Evolutionary conservation across 2,888 invertebrate genomes (phyloP).

Genomic region (Corbicula japonica): DNA sequence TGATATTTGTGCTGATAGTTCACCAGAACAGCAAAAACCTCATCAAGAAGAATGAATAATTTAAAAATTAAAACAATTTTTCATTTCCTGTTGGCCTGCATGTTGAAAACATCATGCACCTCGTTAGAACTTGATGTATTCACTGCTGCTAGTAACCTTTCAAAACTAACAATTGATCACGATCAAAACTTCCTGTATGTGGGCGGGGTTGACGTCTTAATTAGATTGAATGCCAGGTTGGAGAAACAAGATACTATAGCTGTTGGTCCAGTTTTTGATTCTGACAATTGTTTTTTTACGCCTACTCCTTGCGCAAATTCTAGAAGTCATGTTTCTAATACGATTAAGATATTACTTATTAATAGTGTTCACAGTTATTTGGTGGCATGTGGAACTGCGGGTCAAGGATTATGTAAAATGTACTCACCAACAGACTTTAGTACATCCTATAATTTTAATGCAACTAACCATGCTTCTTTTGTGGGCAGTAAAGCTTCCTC

Average conservation of each 20-base stretch:
- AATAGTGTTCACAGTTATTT: constrained; percentile 48
- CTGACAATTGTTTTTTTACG: constrained; percentile 45
- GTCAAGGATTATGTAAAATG: constrained; percentile 58
- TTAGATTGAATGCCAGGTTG: constrained; percentile 46
- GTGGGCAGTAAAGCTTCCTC: constrained; percentile 59
- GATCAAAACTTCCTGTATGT: constrained; percentile 39
- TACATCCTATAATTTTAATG: constrained; percentile 28
- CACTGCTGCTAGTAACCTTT: constrained; percentile 21
- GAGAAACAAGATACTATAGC: not conserved
- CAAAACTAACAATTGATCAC: constrained; percentile 36
- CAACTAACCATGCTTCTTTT: constrained; percentile 54
- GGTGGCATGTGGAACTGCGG: constrained; percentile 57
- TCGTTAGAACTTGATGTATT: too few species aligned
- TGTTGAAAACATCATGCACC: too few species aligned
- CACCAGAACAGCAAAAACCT: too few species aligned
- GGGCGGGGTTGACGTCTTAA: constrained; percentile 52
- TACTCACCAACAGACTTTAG: constrained; percentile 44
- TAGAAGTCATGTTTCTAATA: constrained; percentile 23
- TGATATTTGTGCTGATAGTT: too few species aligned
- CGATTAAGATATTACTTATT: constrained; percentile 47
- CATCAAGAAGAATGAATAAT: too few species aligned
- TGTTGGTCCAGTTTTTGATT: constrained; percentile 44
- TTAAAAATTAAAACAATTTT: too few species aligned
- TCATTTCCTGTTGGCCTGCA: too few species aligned
- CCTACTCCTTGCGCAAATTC: constrained; percentile 23